phyloP scores from a whole-genome alignment of 2,797 vertebrate genomes.

The Enteromius unitaeniatus region DNA sequence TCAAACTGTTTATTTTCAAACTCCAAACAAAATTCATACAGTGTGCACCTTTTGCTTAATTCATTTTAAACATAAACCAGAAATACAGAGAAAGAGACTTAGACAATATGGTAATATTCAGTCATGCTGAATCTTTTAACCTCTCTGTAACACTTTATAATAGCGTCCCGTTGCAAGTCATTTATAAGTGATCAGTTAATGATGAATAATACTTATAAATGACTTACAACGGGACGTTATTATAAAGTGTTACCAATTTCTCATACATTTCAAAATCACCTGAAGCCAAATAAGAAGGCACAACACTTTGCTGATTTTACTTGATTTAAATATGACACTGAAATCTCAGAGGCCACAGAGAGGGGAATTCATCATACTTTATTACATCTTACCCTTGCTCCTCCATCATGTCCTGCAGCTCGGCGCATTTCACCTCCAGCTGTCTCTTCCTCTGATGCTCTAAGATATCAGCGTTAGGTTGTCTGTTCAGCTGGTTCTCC shows the following conservation, averaged over 20 bases:
- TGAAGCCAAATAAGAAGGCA: neutral
- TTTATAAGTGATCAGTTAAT: too few relatives aligned
- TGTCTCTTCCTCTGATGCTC: slow-evolving; percentile 94
- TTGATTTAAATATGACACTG: neutral
- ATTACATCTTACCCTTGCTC: slow-evolving; percentile 86
- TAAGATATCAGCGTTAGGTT: slow-evolving; percentile 92
- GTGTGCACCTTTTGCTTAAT: too few relatives aligned
- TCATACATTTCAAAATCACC: neutral
- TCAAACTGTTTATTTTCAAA: neutral
- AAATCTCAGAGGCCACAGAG: neutral
- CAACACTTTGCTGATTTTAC: neutral
- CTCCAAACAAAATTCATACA: too few relatives aligned
- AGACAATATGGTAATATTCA: neutral
- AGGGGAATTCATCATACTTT: slow-evolving; percentile 34
- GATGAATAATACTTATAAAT: too few relatives aligned
- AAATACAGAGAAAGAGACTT: neutral
- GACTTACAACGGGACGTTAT: too few relatives aligned
- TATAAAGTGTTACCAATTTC: too few relatives aligned
- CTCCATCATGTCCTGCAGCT: slow-evolving; percentile 96
- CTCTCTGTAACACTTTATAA: too few relatives aligned
- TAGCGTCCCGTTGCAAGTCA: too few relatives aligned
- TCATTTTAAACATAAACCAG: too few relatives aligned
- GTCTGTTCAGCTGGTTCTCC: slow-evolving; percentile 89
- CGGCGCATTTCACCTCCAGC: slow-evolving; percentile 93
- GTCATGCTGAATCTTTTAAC: neutral